A percentile compares a stretch with the other conserved stretches of the same genome.
These are phyloP conservation scores for Ganaspis sp. DNA, from an alignment of 1,140 invertebrate species.

Conservation along the genomic window DNA sequence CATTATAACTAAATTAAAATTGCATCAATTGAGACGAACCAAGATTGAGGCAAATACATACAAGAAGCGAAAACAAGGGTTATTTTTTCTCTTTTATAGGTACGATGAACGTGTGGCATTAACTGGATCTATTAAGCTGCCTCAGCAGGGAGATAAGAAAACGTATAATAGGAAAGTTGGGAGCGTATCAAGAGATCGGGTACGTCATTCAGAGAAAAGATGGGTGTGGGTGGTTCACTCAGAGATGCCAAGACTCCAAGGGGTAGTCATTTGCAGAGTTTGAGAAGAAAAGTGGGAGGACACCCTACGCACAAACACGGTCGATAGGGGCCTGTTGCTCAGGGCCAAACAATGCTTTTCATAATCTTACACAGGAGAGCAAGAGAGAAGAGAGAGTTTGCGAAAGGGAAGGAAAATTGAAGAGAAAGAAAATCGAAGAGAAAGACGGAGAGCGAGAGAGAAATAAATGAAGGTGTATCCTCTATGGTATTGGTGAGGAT, in stretches of 20 bases:
- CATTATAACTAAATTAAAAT: too few relatives aligned
- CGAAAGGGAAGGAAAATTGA: not conserved
- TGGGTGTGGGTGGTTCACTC: conserved; percentile 11
- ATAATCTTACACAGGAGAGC: too few relatives aligned
- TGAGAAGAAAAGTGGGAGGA: not conserved
- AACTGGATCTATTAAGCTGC: conserved; percentile 18
- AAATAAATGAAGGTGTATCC: not conserved
- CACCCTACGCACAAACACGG: conserved; percentile 49
- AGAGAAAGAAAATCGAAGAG: too few relatives aligned
- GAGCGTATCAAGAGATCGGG: conserved; percentile 8
- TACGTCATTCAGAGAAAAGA: not conserved
- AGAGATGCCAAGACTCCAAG: not conserved
- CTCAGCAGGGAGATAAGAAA: conserved; percentile 22
- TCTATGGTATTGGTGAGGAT: not conserved
- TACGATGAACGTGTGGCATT: not conserved
- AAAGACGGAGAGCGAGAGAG: not conserved
- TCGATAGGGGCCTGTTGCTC: conserved; percentile 57
- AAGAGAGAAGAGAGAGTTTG: too few relatives aligned
- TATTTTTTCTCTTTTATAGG: not conserved
- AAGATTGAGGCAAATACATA: not conserved
- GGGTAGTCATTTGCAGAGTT: not conserved
- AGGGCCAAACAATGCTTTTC: conserved; percentile 35
- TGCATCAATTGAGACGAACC: not conserved
- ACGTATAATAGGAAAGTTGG: conserved; percentile 23
- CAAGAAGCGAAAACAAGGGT: not conserved